Percentiles rank a stretch among this genome's conserved stretches.
phyloP scores from a whole-genome alignment of 1,140 invertebrate species.

The Lethocerus indicus region DNA sequence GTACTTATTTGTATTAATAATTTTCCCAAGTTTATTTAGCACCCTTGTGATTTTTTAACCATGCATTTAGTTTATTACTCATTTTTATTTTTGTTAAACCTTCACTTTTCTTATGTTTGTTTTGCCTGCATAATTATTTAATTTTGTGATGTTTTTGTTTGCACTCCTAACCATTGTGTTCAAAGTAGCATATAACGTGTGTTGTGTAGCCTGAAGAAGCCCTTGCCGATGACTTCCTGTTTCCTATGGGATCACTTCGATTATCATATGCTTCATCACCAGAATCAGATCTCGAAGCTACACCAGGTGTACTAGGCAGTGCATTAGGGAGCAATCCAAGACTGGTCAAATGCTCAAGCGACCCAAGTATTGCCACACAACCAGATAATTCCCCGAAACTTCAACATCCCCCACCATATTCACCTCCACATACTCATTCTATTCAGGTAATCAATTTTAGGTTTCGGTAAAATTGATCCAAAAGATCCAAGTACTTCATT shows the following conservation, averaged over 20 bases:
- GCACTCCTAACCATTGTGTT: too few relatives aligned
- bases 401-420: slow-evolving; percentile 41
- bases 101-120: too few relatives aligned
- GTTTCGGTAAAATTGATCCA: too few relatives aligned
- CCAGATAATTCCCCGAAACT: slow-evolving; percentile 25
- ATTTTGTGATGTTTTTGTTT: too few relatives aligned
- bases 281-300: slow-evolving; percentile 82
- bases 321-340: slow-evolving; percentile 32
- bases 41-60: too few relatives aligned
- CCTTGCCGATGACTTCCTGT: slow-evolving; percentile 88
- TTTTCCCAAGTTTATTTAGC: too few relatives aligned
- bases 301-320: slow-evolving; percentile 45
- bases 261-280: slow-evolving; percentile 90
- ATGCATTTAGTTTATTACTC: too few relatives aligned
- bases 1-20: too few relatives aligned
- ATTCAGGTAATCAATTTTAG: slow-evolving; percentile 19
- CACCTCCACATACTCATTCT: slow-evolving; percentile 21
- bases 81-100: too few relatives aligned
- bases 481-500: too few relatives aligned
- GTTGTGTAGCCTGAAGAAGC: slow-evolving; percentile 56
- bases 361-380: slow-evolving; percentile 65
- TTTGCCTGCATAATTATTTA: too few relatives aligned
- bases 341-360: slow-evolving; percentile 66
- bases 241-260: slow-evolving; percentile 85
- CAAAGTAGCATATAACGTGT: too few relatives aligned